Base-by-base conservation (phyloP, 1,140 invertebrate species). In the Vanessa atalanta region DNA sequence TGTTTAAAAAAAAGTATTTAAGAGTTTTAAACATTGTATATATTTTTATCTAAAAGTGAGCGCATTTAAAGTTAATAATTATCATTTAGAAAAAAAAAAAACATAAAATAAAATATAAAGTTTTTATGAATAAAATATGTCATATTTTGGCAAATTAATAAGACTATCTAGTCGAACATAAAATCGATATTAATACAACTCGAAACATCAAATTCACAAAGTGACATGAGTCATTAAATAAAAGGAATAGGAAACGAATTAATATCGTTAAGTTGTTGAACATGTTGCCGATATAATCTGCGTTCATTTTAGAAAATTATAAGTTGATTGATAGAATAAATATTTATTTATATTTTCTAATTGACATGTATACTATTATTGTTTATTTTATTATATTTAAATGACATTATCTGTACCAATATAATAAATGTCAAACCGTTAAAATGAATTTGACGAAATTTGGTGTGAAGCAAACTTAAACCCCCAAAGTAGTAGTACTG, bases 191-290 rank as follows among this genome's bases (percentile, higher is more conserved):
- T 23, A 13, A 7, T 14, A 12, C 3, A 3, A 12, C 13, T 16
- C 11, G 16, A 13, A 3, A 11, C 20, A 57, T 20, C 23, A 23
- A 2, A 12, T 7, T 57, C 9, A 15, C 15, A n/a, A 57, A 57
- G 23, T 57, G 53, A 57, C 53, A 57, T 57, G 53, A 57, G 53
- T 57, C 53, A 57, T 57, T 26, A 3, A 43, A 43, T 43, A 9
- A 2, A 11, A 43, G 31, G 37, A 43, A 8, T 57, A 57, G 53
- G 53, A 57, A 57, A 57, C 53, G 23, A 14, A 57, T 23, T 23
- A 57, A 12, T 57, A 23, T n/a, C 20, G 20, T 23, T 9, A 57
- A 23, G 53, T 57, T 57, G 53, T 23, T 57, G 2, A 23, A 57
- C 13, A 16, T 57, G 53, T 57, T 50, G 48, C 4, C 2, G 12